Evolutionary conservation across 2,888 invertebrate genomes (phyloP).

Genomic region (Orchestes rusci): DNA sequence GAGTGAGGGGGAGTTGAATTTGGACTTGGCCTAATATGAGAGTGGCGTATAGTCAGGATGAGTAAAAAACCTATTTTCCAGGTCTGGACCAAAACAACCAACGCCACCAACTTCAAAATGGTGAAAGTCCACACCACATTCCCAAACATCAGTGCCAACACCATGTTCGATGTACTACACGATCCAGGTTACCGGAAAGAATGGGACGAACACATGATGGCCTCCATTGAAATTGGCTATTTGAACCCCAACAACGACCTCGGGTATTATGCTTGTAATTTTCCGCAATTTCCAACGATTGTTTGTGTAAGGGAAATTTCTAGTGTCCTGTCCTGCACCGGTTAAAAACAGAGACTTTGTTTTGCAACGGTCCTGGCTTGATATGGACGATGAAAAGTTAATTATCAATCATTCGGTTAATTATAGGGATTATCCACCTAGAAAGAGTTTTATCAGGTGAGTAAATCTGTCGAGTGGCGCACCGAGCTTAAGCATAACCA

Average conservation of each 20-base stretch:
- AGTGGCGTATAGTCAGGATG: too few relatives aligned
- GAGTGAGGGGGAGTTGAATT: too few relatives aligned
- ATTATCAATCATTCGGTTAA: constrained; percentile 87
- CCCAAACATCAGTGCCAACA: constrained; percentile 64
- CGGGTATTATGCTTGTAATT: constrained; percentile 84
- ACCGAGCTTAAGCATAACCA: neutral
- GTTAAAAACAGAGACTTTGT: constrained; percentile 88
- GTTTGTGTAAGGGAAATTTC: neutral
- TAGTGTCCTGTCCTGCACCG: constrained; percentile 82
- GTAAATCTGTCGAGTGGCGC: neutral
- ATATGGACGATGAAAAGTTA: constrained; percentile 76
- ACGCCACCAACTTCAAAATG: constrained; percentile 55
- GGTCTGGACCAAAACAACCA: constrained; percentile 56
- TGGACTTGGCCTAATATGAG: too few relatives aligned
- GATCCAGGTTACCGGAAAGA: constrained; percentile 82
- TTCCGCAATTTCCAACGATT: neutral
- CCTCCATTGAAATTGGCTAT: constrained; percentile 79
- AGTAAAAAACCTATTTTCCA: too few relatives aligned
- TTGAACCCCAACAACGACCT: constrained; percentile 90
- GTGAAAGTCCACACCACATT: constrained; percentile 63
- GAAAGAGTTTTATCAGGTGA: constrained; percentile 71
- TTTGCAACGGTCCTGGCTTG: constrained; percentile 85
- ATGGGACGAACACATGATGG: constrained; percentile 89
- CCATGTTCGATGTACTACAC: constrained; percentile 82
- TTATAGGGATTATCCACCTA: constrained; percentile 78